Conservation (phyloP, 2,113 vertebrate species). For the Phrynocephalus versicolor region DNA sequence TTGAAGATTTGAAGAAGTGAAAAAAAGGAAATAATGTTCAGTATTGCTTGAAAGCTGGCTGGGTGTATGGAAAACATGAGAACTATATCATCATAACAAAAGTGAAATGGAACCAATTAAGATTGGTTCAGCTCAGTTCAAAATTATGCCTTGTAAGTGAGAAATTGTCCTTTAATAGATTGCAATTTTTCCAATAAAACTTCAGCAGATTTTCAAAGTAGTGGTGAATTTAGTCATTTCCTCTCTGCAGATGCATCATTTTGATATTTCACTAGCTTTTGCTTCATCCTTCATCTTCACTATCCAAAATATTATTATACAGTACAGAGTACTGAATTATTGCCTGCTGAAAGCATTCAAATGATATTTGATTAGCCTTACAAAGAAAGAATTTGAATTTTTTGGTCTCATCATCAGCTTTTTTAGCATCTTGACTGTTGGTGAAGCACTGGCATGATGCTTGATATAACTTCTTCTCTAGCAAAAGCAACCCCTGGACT, state of each 20-base stretch:
- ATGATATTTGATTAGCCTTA: accelerated
- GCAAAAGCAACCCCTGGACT: conserved; percentile 2
- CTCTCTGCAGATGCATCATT: not conserved
- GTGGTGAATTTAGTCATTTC: not conserved
- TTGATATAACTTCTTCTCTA: not conserved
- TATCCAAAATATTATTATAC: accelerated
- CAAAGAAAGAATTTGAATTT: not conserved
- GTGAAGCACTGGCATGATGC: not conserved
- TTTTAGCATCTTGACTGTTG: not conserved
- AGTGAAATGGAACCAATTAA: not conserved
- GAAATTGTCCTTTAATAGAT: not conserved
- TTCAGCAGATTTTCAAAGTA: not conserved
- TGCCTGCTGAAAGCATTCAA: not conserved
- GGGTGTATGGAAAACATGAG: not conserved
- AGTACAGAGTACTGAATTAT: not conserved
- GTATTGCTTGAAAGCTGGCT: not conserved
- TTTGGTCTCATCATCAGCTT: conserved; percentile 20
- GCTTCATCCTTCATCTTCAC: not conserved
- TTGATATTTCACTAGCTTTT: not conserved
- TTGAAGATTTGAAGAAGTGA: not conserved
- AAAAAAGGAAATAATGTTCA: not conserved
- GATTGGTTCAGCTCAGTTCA: not conserved
- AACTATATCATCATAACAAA: not conserved
- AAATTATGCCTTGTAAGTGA: not conserved
- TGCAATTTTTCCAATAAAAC: not conserved